Evolutionary conservation across 2,113 vertebrate species (phyloP).

Genomic region (Scomber scombrus): DNA sequence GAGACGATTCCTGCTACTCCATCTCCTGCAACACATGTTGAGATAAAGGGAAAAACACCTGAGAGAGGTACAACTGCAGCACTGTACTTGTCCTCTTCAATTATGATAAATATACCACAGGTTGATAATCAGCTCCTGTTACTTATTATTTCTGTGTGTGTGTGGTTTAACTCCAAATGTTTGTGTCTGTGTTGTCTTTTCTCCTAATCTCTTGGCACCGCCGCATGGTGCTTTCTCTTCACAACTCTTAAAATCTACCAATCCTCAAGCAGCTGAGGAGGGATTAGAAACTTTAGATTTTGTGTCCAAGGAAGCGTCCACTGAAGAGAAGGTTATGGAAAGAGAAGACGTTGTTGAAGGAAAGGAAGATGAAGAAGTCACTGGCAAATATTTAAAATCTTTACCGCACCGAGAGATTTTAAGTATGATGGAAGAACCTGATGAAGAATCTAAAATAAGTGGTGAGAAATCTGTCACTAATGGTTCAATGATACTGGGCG

Average conservation of each 20-base stretch:
- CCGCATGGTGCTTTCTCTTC: conserved; percentile 70
- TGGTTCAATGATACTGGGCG: conserved; percentile 32
- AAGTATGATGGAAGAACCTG: background rate
- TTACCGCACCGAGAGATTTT: background rate
- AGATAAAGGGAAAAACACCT: conserved; percentile 28
- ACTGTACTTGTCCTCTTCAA: background rate
- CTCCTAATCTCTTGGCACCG: conserved; percentile 73
- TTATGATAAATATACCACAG: background rate
- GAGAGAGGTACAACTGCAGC: conserved; percentile 67
- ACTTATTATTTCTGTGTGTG: conserved; percentile 25
- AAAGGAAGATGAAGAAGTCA: conserved; percentile 7
- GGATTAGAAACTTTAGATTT: conserved; percentile 17
- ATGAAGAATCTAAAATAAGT: background rate
- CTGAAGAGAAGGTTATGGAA: conserved; percentile 3
- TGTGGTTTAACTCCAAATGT: conserved; percentile 57
- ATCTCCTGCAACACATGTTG: conserved; percentile 17
- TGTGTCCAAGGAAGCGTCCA: background rate
- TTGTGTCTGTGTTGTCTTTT: conserved; percentile 60
- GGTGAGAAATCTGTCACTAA: conserved; percentile 65
- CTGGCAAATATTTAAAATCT: background rate
- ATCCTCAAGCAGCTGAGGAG: conserved; percentile 39
- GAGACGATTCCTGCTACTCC: conserved; percentile 23
- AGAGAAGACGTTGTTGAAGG: conserved; percentile 16
- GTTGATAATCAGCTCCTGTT: background rate
- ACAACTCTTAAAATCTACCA: conserved; percentile 27